Conservation (phyloP, 2,113 vertebrate genomes). For the Bos taurus region ARS-UCD2.0 NC_037356.1:11309501-11310000, state of each 20-base stretch:
- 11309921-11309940: background rate
- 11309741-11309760: background rate
- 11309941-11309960: background rate
- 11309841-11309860: constrained; percentile 14
- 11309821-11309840: background rate
- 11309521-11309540: constrained; percentile 10
- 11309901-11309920: background rate
- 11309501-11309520: constrained; percentile 43
- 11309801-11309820: constrained; percentile 14
- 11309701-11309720: background rate
- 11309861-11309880: background rate
- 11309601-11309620: background rate
- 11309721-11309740: constrained; percentile 1
- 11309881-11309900: background rate
- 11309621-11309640: constrained; percentile 16
- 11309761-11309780: constrained; percentile 30
- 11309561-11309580: background rate
- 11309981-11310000: background rate
- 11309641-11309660: background rate
- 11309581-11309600: background rate
- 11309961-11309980: background rate
- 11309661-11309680: background rate
- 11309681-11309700: background rate
- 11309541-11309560: background rate
- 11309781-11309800: background rate